These are phyloP conservation scores for Acropternis orthonyx DNA, from an alignment of 2,797 vertebrate genomes.

Conservation along the genomic window DNA sequence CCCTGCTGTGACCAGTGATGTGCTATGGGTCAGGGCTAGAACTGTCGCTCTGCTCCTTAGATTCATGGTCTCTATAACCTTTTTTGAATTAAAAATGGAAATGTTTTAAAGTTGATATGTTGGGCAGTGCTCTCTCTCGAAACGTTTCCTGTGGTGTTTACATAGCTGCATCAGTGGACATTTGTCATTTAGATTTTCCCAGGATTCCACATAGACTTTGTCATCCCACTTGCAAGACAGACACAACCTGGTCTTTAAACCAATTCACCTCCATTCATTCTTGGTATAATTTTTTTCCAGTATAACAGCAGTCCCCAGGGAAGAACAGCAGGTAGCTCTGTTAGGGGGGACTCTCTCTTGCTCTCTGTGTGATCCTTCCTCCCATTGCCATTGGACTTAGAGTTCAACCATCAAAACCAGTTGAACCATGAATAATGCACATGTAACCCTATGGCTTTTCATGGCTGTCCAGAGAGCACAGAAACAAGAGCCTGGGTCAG, in stretches of 20 bases:
- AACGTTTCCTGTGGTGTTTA: conserved; percentile 30
- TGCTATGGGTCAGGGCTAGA: background rate
- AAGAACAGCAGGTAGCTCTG: background rate
- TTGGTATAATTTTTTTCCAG: background rate
- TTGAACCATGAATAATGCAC: background rate
- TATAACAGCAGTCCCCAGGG: background rate
- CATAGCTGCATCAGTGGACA: background rate
- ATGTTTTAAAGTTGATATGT: conserved; percentile 22
- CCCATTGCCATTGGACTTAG: background rate
- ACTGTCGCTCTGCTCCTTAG: background rate
- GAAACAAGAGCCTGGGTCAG: conserved; percentile 1
- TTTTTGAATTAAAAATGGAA: conserved; percentile 5
- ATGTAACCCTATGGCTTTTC: background rate
- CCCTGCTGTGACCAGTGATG: background rate
- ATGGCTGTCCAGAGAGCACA: background rate
- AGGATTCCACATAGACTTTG: background rate
- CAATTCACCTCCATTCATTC: background rate
- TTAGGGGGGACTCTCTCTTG: background rate
- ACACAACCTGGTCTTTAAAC: background rate
- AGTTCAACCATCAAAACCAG: background rate
- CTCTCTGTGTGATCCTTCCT: background rate
- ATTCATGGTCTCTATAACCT: background rate
- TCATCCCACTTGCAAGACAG: background rate
- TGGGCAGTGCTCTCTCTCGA: conserved; percentile 4
- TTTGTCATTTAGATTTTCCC: conserved; percentile 26